A percentile compares a stretch with the other conserved stretches of the same genome.
phyloP scores from a whole-genome alignment of 2,888 invertebrate species.

The Caenorhabditis macrosperma region DNA sequence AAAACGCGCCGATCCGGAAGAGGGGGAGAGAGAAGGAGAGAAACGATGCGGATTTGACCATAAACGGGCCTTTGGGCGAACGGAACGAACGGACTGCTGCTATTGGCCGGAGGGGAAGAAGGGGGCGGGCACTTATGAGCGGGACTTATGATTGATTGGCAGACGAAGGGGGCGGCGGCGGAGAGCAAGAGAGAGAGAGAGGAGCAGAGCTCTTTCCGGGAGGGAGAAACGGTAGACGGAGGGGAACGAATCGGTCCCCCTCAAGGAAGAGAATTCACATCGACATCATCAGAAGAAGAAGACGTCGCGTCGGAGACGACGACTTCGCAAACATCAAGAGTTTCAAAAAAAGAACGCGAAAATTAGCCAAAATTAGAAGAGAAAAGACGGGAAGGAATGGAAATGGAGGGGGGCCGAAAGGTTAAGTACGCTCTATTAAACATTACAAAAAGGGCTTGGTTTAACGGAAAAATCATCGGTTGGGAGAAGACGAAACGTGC shows the following conservation, averaged over 20 bases:
- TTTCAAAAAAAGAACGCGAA: conserved; percentile 25
- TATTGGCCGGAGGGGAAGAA: conserved; percentile 2
- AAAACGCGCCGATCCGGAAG: conserved; percentile 38
- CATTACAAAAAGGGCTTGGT: conserved; percentile 38
- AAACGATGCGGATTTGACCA: conserved; percentile 12
- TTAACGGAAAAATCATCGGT: conserved; percentile 21
- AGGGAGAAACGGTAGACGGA: background rate
- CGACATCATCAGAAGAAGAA: conserved; percentile 9
- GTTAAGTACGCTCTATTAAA: conserved; percentile 64
- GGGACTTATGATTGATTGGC: conserved; percentile 34
- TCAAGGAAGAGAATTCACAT: too few species aligned
- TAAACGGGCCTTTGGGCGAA: background rate
- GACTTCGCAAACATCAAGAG: conserved; percentile 17
- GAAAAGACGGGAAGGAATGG: background rate
- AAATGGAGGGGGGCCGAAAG: conserved; percentile 20
- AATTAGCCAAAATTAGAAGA: conserved; percentile 53
- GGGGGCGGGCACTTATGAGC: conserved; percentile 30
- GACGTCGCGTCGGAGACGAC: conserved; percentile 4
- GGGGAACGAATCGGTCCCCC: background rate
- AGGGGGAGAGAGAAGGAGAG: background rate
- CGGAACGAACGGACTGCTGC: background rate
- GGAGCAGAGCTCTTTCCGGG: too few species aligned
- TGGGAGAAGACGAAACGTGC: background rate
- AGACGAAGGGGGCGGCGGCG: conserved; percentile 7
- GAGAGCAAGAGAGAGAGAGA: background rate